Conservation (phyloP, 2,888 invertebrate genomes). For the Hypercompe scribonia region DNA sequence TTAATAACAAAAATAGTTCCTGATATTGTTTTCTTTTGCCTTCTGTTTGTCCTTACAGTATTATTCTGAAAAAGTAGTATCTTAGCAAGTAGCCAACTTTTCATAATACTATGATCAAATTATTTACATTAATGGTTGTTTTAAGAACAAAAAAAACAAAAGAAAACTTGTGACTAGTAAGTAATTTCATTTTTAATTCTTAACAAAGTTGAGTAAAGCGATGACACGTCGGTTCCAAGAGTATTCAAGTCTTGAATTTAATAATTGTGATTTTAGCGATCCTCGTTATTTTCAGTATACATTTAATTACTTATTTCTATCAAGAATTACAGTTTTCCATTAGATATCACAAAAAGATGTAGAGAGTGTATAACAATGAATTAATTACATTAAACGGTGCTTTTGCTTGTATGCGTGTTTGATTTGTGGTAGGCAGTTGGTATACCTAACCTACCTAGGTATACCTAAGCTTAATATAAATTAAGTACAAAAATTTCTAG, state of each 20-base stretch:
- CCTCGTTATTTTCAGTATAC: no score
- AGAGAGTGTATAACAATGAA: constrained; percentile 13
- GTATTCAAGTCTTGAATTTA: not conserved
- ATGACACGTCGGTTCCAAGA: not conserved
- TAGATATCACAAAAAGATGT: not conserved
- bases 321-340: not conserved
- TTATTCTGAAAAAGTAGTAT: no score
- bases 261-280: not conserved
- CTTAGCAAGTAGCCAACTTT: no score
- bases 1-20: not conserved
- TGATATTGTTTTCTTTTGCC: not conserved
- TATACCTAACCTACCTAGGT: no score
- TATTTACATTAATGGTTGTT: no score
- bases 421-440: constrained; percentile 31
- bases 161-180: not conserved
- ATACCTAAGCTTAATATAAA: not conserved
- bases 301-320: no score
- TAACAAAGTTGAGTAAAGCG: not conserved
- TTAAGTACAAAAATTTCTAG: no score
- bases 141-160: not conserved
- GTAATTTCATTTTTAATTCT: not conserved
- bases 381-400: constrained; percentile 48
- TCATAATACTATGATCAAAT: no score
- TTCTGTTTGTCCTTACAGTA: no score
- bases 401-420: constrained; percentile 43